These are phyloP conservation scores for Mastomys coucha DNA, from an alignment of 2,113 vertebrate genomes.

Conservation along the genomic window DNA sequence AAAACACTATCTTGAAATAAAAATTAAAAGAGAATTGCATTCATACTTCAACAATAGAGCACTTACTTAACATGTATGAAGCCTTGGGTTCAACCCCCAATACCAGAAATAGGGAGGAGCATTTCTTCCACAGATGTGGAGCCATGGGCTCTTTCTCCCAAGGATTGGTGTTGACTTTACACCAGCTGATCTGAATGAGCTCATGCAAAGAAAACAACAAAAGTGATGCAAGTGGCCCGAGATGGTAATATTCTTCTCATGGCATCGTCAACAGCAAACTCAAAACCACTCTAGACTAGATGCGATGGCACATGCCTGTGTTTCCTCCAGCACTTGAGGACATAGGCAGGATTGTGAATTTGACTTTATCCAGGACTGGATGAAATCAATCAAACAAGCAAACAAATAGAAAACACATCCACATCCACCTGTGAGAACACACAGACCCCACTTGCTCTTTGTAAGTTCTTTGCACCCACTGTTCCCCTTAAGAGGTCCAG, in stretches of 20 bases:
- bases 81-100: background rate
- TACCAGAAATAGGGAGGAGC: background rate
- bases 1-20: background rate
- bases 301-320: background rate
- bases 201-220: background rate
- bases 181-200: background rate
- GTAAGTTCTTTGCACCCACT: background rate
- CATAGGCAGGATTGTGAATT: background rate
- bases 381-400: no score
- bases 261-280: background rate
- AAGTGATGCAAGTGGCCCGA: no score
- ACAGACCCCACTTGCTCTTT: background rate
- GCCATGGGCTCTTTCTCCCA: background rate
- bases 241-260: background rate
- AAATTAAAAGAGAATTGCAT: background rate
- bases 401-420: background rate
- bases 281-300: background rate
- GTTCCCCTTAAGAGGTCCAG: background rate
- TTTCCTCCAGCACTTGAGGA: background rate
- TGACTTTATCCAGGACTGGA: background rate
- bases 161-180: background rate
- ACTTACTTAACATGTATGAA: background rate
- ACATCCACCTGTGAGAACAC: background rate
- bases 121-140: background rate
- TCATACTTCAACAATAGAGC: background rate